Base-by-base conservation (phyloP, 2,888 invertebrate species). In the Thera obeliscata region DNA sequence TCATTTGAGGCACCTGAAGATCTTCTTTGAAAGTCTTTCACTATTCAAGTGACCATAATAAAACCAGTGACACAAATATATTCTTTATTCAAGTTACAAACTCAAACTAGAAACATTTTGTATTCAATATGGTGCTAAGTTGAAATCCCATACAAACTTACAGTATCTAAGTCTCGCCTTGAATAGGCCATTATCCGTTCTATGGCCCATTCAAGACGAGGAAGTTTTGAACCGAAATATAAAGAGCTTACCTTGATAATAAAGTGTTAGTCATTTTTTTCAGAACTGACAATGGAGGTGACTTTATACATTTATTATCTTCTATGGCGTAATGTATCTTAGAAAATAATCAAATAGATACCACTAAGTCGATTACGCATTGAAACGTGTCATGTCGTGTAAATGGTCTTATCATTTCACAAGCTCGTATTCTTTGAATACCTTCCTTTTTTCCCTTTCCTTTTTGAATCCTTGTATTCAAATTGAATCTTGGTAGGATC, bases 141-240 rank as follows among this genome's bases (percentile, higher is more conserved):
- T 46, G 35, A 46, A 54, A 46, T 7, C 0, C 41, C 43, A 60
- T 60, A 55, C 55, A 62, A 58, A 56, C 56, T 46, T 36, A 46
- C 35, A n/a, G 43, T 59, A 56, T 60, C 59, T 56, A 11, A 55
- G 54, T 63, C 38, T 46, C 9, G 49, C 50, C 66, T 64, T 68
- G 58, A 68, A 68, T 61, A 58, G 61, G 12, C 61, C 36, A 58
- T 64, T 68, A 61, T 61, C 54, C 50, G 50, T 58, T 64, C 55
- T 58, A 61, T 58, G n/a, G 61, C 54, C 61, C 35, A 68, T 68
- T 68, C 67, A 64, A 41, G 55, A 43, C 50, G 41, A 58, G 64
- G 46, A 61, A 66, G 65, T 64, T 61, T 61, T 36, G 4, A 60
- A 68, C 54, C 38, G 61, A 69, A 64, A 58, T 62, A 38, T 62